Evolutionary conservation across 1,140 invertebrate species (phyloP).

Genomic region (Berghia stephanieae): DNA sequence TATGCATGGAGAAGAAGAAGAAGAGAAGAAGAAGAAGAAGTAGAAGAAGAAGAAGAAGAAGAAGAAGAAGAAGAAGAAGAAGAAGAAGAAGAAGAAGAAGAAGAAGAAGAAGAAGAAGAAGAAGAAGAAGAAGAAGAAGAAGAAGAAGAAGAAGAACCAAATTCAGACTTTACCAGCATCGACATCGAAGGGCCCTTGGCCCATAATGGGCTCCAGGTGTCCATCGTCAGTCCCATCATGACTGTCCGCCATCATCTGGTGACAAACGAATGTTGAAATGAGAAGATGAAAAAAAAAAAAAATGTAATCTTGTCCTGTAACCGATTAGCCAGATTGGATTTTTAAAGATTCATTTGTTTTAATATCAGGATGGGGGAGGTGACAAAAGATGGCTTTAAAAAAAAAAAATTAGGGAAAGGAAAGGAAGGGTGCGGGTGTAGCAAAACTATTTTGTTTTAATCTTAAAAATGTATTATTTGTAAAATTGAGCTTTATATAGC

Average conservation of each 20-base stretch:
- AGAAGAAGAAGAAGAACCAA: background rate
- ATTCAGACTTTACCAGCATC: slow-evolving; percentile 25
- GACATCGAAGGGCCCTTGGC: slow-evolving; percentile 20
- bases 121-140: background rate
- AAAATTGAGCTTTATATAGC: background rate
- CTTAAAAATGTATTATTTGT: background rate
- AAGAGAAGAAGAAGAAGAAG: background rate
- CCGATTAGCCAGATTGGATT: too few relatives aligned
- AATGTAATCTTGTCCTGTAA: too few relatives aligned
- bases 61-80: slow-evolving; percentile 11
- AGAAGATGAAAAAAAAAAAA: too few relatives aligned
- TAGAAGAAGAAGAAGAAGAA: background rate
- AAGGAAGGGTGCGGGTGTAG: too few relatives aligned
- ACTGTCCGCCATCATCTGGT: too few relatives aligned
- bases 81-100: background rate
- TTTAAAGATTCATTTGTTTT: too few relatives aligned
- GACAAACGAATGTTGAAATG: too few relatives aligned
- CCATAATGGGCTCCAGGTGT: slow-evolving; percentile 9
- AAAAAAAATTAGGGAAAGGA: too few relatives aligned
- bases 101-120: background rate
- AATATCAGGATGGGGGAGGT: too few relatives aligned
- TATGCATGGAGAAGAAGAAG: too few relatives aligned
- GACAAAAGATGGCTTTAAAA: too few relatives aligned
- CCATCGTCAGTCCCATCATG: slow-evolving; percentile 26
- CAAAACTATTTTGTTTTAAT: too few relatives aligned